A percentile compares a stretch with the other conserved stretches of the same genome.
Conservation (phyloP, 2,888 invertebrate genomes). For the Macrosiphum euphorbiae region DNA sequence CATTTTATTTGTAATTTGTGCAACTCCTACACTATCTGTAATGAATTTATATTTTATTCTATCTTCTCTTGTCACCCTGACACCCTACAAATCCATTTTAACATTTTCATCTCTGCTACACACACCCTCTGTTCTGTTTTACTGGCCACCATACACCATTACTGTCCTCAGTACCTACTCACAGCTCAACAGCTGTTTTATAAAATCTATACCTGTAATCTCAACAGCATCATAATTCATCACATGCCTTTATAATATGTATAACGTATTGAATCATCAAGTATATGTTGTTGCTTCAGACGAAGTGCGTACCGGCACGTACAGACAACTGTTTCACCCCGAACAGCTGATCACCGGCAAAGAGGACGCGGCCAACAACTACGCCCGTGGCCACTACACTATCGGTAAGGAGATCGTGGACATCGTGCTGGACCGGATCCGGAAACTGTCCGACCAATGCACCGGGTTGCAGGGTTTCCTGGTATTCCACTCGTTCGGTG, state of each 20-base stretch:
- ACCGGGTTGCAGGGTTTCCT: slow-evolving; percentile 75
- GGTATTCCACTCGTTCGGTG: slow-evolving; percentile 77
- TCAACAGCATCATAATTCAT: neutral
- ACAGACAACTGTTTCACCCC: slow-evolving; percentile 77
- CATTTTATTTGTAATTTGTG: neutral
- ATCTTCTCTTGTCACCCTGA: neutral
- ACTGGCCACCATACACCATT: neutral
- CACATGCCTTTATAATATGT: neutral
- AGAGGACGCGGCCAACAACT: slow-evolving; percentile 80
- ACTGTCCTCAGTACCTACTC: neutral
- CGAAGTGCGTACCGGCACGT: slow-evolving; percentile 91
- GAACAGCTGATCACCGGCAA: slow-evolving; percentile 80
- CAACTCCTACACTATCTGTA: neutral
- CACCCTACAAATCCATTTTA: neutral
- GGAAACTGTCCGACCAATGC: slow-evolving; percentile 75
- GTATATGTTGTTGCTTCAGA: slow-evolving; percentile 71
- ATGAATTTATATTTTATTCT: neutral
- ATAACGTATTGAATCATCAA: neutral
- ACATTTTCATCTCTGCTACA: neutral
- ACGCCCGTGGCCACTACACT: slow-evolving; percentile 79
- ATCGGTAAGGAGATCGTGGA: slow-evolving; percentile 76
- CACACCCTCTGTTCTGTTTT: neutral
- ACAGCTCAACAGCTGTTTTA: neutral
- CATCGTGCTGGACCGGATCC: slow-evolving; percentile 73
- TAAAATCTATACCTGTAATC: neutral